phyloP scores from a whole-genome alignment of 2,113 vertebrate species.

The Sterrhoptilus dennistouni region DNA sequence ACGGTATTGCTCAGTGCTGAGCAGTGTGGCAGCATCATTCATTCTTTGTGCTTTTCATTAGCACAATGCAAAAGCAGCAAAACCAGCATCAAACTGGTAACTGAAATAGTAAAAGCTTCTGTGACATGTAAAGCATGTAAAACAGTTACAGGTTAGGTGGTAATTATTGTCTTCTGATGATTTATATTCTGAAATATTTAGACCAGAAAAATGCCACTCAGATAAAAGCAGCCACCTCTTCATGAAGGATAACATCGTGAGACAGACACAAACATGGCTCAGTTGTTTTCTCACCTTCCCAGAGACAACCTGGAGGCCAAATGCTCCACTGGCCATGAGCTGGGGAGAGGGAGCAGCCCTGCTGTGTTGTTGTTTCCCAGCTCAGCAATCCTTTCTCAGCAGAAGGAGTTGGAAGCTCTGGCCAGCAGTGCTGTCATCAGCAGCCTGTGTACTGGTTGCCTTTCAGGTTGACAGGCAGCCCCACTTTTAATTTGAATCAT shows the following conservation, averaged over 20 bases:
- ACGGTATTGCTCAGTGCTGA: conserved; percentile 13
- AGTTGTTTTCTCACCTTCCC: conserved; percentile 2
- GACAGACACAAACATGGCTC: not conserved
- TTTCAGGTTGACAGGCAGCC: not conserved
- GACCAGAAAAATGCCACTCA: not conserved
- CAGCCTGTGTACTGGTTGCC: not conserved
- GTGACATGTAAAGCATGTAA: not conserved
- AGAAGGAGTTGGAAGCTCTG: not conserved
- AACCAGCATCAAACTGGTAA: not conserved
- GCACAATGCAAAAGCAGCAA: not conserved
- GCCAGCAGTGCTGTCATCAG: not conserved
- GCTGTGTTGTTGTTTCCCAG: not conserved
- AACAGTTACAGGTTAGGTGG: not conserved
- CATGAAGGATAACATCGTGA: not conserved
- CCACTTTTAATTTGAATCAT: not conserved
- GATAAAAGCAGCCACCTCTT: not conserved
- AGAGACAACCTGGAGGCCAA: not conserved
- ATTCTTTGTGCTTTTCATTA: conserved; percentile 8
- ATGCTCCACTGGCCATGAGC: not conserved
- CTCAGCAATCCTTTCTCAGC: not conserved
- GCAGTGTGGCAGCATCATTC: not conserved
- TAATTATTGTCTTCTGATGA: not conserved
- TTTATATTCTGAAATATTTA: not conserved
- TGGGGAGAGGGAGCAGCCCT: not conserved
- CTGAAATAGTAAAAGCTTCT: not conserved